phyloP scores from a whole-genome alignment of 2,888 invertebrate genomes.

The Silvanus unidentatus region DNA sequence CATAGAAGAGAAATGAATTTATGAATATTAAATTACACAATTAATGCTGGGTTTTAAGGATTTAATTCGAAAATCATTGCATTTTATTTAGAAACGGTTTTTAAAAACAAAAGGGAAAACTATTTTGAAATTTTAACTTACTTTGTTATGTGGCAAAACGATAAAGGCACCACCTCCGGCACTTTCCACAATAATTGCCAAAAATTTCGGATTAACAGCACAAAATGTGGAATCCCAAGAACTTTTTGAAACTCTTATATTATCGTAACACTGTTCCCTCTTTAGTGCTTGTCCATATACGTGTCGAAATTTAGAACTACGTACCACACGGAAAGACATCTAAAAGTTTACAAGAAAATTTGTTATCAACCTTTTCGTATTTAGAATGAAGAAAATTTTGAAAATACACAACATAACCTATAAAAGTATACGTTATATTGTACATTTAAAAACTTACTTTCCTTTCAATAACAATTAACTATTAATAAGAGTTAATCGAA shows the following conservation, averaged over 20 bases:
- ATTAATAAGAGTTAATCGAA: neutral
- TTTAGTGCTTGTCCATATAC: constrained; percentile 85
- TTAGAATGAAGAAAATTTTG: constrained; percentile 14
- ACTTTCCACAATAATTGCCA: constrained; percentile 95
- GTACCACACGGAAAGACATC: constrained; percentile 96
- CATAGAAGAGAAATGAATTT: no score
- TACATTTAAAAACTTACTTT: neutral
- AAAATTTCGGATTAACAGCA: constrained; percentile 95
- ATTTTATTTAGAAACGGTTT: neutral
- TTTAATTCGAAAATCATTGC: no score
- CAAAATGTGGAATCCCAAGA: constrained; percentile 99
- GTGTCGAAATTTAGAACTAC: constrained; percentile 97
- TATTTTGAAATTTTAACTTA: constrained; percentile 37
- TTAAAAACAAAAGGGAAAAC: neutral
- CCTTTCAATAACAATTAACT: neutral
- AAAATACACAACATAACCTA: constrained; percentile 31
- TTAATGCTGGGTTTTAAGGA: no score
- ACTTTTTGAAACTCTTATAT: constrained; percentile 93
- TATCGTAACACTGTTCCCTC: constrained; percentile 96
- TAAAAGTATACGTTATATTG: constrained; percentile 23
- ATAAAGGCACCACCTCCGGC: constrained; percentile 95
- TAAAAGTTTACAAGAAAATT: constrained; percentile 37
- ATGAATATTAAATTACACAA: no score
- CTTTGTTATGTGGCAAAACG: constrained; percentile 89
- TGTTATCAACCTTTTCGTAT: constrained; percentile 6